Base-by-base conservation (phyloP, 1,140 invertebrate species). In the Arion vulgaris region DNA sequence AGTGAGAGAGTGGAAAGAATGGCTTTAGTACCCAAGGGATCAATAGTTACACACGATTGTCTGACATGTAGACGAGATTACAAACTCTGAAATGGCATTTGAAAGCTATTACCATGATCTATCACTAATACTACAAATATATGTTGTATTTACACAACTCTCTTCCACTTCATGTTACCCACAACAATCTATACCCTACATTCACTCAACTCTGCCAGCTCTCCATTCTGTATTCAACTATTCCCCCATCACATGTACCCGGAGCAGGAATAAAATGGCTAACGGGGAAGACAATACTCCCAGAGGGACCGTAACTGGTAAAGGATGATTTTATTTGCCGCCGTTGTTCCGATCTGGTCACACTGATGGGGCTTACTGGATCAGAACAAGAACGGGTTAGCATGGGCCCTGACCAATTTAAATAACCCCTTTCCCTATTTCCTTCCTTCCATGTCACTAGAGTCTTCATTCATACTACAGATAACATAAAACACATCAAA, bases 321-420 rank as follows among this genome's bases (percentile, higher is more conserved):
- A 66, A 32, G 62, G 28, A 66, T 66, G 62, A 66, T 66, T 66
- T 66, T 66, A 66, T 66, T 66, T 66, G 62, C 62, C 28, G 62
- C 62, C 62, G 62, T 66, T 66, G n/a, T 34, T 66, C 62, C 62
- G 62, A 17, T 66, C 28, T 7, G 28, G 28, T 66, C 62, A 66
- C 62, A 66, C 62, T 66, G 62, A 66, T 32, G 62, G 62, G 62
- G 62, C 28, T 66, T 66, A 66, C 19, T 66, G 62, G 62, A 32
- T 66, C n/a, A 11, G 62, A 66, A 66, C 28, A 7, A 66, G 17
- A 66, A n/a, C 2, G 4, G 62, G 28, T n/a, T 66, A 34, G 28
- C 62, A 15, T 66, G 62, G 62, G n/a, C 7, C 62, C n/a, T 9
- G 5, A 7, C 2, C 62, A 7, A 66, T 66, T 28, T 66, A 32